Conservation (phyloP, 92 coral and sea anemone species). For the Bergia sp. region DNA sequence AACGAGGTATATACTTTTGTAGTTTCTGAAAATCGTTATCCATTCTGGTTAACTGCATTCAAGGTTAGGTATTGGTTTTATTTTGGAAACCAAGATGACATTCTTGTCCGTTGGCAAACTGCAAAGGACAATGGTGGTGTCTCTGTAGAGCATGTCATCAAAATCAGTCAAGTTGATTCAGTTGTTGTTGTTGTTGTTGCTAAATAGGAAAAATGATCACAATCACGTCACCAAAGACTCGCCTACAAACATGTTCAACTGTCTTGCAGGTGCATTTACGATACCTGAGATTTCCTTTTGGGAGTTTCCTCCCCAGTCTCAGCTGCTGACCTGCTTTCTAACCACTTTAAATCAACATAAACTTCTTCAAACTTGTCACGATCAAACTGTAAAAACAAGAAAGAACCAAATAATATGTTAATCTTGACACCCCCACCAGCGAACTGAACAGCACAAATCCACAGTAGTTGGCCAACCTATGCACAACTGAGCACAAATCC, state of each 20-base stretch:
- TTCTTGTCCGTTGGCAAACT: constrained; percentile 2
- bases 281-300: constrained; percentile 3
- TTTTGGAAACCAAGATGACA: constrained; percentile 23
- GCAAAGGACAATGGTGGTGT: constrained; percentile 21
- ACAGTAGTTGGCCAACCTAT: no score
- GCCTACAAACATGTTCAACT: neutral
- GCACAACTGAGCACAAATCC: neutral
- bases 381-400: constrained; percentile 72
- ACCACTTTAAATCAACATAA: constrained; percentile 96
- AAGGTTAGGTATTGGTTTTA: constrained; percentile 6
- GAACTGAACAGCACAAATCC: neutral
- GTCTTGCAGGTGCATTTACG: neutral
- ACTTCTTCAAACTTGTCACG: constrained; percentile 92
- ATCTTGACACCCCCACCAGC: no score
- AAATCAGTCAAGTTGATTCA: no score
- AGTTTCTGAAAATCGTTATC: neutral
- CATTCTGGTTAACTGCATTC: neutral
- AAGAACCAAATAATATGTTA: neutral
- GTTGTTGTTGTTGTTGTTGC: no score
- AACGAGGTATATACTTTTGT: constrained; percentile 13
- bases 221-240: no score
- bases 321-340: constrained; percentile 71
- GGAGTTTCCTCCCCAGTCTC: constrained; percentile 38
- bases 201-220: no score
- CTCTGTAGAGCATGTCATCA: constrained; percentile 4